phyloP scores from a whole-genome alignment of 2,888 invertebrate species.

The Tipula helvola region DNA sequence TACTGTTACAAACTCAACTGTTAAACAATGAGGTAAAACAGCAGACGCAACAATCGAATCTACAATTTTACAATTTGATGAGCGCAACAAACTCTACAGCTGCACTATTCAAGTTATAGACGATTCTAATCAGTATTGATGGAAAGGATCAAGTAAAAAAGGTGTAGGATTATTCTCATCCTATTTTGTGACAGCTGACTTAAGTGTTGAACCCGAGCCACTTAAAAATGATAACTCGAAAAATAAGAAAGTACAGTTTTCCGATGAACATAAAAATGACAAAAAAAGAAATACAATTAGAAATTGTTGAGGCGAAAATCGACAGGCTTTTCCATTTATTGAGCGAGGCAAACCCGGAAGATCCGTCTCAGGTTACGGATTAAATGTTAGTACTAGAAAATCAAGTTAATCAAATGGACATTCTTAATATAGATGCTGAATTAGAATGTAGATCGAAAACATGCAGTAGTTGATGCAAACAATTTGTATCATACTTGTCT shows the following conservation, averaged over 20 bases:
- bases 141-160: slow-evolving; percentile 90
- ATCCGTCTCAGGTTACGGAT: slow-evolving; percentile 50
- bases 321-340: slow-evolving; percentile 76
- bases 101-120: slow-evolving; percentile 83
- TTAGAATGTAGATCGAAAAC: slow-evolving; percentile 78
- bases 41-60: too few species aligned
- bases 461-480: slow-evolving; percentile 86
- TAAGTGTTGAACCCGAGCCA: slow-evolving; percentile 62
- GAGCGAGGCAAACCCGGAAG: slow-evolving; percentile 88
- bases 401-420: slow-evolving; percentile 76
- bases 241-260: slow-evolving; percentile 50
- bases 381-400: slow-evolving; percentile 35
- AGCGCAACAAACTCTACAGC: too few species aligned
- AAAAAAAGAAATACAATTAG: slow-evolving; percentile 42
- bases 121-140: slow-evolving; percentile 96
- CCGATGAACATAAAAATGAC: slow-evolving; percentile 40
- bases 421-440: slow-evolving; percentile 86
- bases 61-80: too few species aligned
- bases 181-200: slow-evolving; percentile 95
- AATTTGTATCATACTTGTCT: slow-evolving; percentile 84
- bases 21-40: too few species aligned
- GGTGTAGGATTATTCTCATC: slow-evolving; percentile 96
- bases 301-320: slow-evolving; percentile 78
- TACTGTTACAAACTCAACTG: too few species aligned
- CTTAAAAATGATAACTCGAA: slow-evolving; percentile 38